Percentiles rank a stretch among this genome's conserved stretches.
Evolutionary conservation across 2,113 vertebrate species (phyloP).

Genomic region (Toxotes chatareus): DNA sequence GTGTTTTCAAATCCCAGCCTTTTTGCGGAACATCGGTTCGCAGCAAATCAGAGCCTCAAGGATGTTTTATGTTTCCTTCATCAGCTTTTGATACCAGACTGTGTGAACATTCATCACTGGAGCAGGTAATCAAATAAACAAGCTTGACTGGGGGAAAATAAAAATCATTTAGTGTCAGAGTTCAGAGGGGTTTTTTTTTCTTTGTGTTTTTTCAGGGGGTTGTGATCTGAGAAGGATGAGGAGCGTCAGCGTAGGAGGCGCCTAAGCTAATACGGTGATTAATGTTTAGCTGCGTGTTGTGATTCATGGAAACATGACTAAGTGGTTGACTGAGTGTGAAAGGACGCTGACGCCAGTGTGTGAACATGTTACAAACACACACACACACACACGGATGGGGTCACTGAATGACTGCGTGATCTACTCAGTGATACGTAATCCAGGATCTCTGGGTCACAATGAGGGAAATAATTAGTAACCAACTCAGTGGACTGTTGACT

Average conservation of each 20-base stretch:
- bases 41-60: constrained; percentile 5
- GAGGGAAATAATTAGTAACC: constrained; percentile 33
- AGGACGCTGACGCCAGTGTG: constrained; percentile 39
- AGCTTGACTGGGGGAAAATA: constrained; percentile 29
- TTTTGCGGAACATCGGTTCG: constrained; percentile 4
- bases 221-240: constrained; percentile 41
- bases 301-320: constrained; percentile 68
- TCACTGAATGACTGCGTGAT: constrained; percentile 34
- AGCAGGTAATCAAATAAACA: constrained; percentile 53
- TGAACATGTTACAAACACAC: background rate
- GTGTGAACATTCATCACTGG: constrained; percentile 40
- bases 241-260: constrained; percentile 39
- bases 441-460: constrained; percentile 46
- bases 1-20: background rate
- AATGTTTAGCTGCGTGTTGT: constrained; percentile 65
- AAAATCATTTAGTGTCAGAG: constrained; percentile 40
- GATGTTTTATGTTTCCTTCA: constrained; percentile 21
- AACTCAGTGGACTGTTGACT: constrained; percentile 1
- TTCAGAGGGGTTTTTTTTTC: constrained; percentile 17
- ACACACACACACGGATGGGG: background rate
- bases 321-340: constrained; percentile 65
- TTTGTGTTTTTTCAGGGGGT: constrained; percentile 7
- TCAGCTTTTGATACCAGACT: constrained; percentile 34
- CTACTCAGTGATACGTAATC: constrained; percentile 38
- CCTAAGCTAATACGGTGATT: constrained; percentile 43